Base-by-base conservation (phyloP, 2,888 invertebrate species). In the Lordiphosa andalusiaca region DNA sequence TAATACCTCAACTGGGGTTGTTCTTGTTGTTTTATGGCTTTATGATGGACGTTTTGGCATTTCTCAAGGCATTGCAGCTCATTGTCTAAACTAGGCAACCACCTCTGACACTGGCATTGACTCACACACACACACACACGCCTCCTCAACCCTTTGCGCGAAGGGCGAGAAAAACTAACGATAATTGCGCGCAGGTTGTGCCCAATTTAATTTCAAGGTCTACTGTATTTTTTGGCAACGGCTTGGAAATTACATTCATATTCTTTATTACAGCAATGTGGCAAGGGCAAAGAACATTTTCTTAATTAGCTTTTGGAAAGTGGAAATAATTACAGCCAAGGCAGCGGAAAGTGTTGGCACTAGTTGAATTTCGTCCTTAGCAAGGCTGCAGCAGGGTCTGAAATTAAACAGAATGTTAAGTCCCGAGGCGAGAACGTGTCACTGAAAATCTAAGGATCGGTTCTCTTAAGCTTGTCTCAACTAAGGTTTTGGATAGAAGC, bases 181-280 rank as follows among this genome's bases (percentile, higher is more conserved):
- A 85, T 78, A 85, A 78, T 85, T 84, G 81, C 67, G 57, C 57
- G 81, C 85, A 78, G 76, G 77, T 85, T 78, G 65, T 76, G 77
- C 84, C 70, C 72, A 77, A 78, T 78, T 78, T 78, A 60, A 63
- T 65, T 78, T 78, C 77, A 78, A 78, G 77, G 77, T 84, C 73
- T 72, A 67, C 49, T 76, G 77, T 77, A 78, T 51, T 61, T 49
- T 35, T 36, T 68, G 59, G 71, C 64, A 67, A 67, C 59, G 72
- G 68, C 70, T 71, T 63, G 75, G 63, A 72, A 75, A 77, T 78
- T 63, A 83, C 75, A 72, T 74, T 59, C 46, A 48, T 62, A 85
- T 83, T 68, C 55, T 84, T 74, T 56, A 71, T 38, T 49, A 57
- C 61, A 73, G 61, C 70, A 55, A 63, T 67, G 51, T 54, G 58